A percentile compares a stretch with the other conserved stretches of the same genome.
These are phyloP conservation scores for Collichthys lucidus DNA, from an alignment of 2,113 vertebrate species.

Conservation along the genomic window DNA sequence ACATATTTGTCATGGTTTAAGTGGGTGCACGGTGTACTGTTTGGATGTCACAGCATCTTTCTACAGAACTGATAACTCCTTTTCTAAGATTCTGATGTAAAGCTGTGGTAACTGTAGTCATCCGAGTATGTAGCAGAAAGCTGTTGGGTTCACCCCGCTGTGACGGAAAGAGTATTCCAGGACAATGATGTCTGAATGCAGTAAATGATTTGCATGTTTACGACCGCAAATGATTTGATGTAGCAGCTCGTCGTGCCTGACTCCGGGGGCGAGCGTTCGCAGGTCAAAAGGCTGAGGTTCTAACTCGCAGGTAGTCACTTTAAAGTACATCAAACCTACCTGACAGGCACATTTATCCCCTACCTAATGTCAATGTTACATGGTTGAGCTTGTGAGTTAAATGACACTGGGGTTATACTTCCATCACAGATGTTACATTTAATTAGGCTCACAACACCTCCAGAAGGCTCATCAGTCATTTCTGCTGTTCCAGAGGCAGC, in stretches of 20 bases:
- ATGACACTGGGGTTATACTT: constrained; percentile 38
- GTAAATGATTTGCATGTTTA: constrained; percentile 2
- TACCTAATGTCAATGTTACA: constrained; percentile 13
- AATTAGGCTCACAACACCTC: constrained; percentile 47
- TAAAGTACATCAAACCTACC: constrained; percentile 3
- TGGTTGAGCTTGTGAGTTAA: constrained; percentile 11
- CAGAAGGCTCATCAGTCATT: constrained; percentile 34
- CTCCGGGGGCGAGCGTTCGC: neutral
- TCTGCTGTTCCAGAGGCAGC: neutral
- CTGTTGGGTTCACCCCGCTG: neutral
- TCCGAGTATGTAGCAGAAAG: neutral
- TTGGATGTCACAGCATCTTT: constrained; percentile 2
- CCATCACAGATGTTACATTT: constrained; percentile 52
- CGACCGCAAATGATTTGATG: too few relatives aligned
- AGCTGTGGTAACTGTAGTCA: neutral
- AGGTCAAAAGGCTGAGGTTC: neutral
- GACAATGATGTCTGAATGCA: neutral
- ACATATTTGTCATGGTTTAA: neutral
- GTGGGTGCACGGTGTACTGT: neutral
- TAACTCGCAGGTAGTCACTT: neutral
- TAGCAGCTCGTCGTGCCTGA: neutral
- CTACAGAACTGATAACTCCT: neutral
- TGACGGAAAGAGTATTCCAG: neutral
- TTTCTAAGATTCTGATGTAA: neutral
- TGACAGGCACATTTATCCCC: constrained; percentile 35